Conservation (phyloP, 2,888 invertebrate species). For the Eupithecia pulchellata region DNA sequence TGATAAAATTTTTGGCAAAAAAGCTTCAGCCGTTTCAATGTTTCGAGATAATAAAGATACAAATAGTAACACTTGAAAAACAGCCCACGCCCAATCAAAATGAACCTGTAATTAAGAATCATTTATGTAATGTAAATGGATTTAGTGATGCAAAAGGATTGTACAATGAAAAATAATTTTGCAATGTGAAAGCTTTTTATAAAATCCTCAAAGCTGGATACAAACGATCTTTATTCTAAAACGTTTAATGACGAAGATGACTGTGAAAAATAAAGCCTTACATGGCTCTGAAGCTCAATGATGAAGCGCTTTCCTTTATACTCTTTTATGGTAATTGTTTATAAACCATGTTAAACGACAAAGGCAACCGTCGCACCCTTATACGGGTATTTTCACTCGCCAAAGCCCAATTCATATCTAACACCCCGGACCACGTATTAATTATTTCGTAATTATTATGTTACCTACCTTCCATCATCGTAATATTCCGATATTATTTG, state of each 20-base stretch:
- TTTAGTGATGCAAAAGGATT: too few species aligned
- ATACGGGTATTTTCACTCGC: neutral
- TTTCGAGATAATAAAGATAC: too few species aligned
- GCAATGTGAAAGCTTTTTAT: neutral
- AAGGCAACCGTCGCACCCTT: neutral
- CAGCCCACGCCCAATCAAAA: too few species aligned
- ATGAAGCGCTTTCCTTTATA: neutral
- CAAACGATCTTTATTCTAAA: neutral
- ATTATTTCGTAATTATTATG: too few species aligned
- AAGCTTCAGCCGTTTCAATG: too few species aligned
- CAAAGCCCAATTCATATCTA: neutral
- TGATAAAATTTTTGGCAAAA: too few species aligned
- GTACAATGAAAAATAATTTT: too few species aligned
- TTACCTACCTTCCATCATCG: too few species aligned
- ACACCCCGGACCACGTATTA: neutral
- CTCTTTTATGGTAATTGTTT: neutral
- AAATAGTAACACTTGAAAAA: too few species aligned
- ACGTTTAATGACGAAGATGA: constrained; percentile 7
- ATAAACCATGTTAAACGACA: neutral
- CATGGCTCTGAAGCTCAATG: neutral
- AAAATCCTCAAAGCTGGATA: neutral
- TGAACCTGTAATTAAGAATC: too few species aligned
- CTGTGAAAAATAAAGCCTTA: constrained; percentile 1
- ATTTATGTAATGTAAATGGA: too few species aligned
- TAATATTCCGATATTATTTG: too few species aligned